Conservation (phyloP, 2,113 vertebrate species). For the Raja brachyura region DNA sequence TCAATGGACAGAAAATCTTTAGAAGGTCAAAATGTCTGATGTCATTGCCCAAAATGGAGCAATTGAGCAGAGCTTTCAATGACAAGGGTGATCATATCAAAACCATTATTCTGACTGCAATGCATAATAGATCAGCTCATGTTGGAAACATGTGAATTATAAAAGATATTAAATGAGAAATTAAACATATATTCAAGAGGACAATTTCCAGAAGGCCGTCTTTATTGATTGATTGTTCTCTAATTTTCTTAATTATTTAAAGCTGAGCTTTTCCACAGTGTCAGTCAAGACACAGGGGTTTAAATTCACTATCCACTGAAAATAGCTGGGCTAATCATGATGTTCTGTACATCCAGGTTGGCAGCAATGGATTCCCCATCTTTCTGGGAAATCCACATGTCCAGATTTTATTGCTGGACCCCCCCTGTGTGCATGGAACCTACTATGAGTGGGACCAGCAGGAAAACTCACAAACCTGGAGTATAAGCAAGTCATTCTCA, state of each 20-base stretch:
- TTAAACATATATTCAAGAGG: neutral
- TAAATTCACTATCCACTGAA: too few species aligned
- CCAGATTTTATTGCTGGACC: too few species aligned
- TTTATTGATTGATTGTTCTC: neutral
- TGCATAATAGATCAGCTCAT: neutral
- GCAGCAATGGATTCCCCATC: too few species aligned
- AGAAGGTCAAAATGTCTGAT: neutral
- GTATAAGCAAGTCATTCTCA: too few species aligned
- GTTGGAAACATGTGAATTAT: neutral
- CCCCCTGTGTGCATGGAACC: too few species aligned
- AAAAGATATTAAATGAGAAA: neutral
- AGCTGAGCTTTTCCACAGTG: neutral
- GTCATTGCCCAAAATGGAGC: neutral
- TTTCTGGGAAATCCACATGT: too few species aligned
- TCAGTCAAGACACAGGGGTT: neutral
- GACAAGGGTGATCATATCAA: neutral
- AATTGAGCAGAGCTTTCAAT: neutral
- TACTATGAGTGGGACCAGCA: neutral
- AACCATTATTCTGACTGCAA: neutral
- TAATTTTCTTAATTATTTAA: neutral
- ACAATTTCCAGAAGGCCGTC: neutral
- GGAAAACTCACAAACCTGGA: neutral
- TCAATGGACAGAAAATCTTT: neutral
- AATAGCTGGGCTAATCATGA: too few species aligned
- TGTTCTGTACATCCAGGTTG: too few species aligned